A percentile compares a stretch with the other conserved stretches of the same genome.
These are phyloP conservation scores for Liasis olivaceus DNA, from an alignment of 2,797 vertebrate species.

Conservation along the genomic window DNA sequence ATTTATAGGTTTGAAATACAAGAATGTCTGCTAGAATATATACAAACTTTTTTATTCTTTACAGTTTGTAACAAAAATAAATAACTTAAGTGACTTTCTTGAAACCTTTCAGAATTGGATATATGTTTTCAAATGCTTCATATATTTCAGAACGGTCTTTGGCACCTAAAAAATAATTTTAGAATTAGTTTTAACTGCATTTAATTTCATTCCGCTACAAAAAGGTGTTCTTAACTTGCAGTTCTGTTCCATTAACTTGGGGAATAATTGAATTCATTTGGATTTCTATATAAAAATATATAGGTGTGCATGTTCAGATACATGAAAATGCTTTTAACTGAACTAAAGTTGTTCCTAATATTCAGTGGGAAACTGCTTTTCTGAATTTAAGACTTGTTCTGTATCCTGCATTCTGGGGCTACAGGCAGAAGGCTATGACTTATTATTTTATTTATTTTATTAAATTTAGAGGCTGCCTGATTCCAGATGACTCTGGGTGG, in stretches of 20 bases:
- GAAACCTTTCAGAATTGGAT: slow-evolving; percentile 94
- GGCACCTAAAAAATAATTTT: slow-evolving; percentile 78
- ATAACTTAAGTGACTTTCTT: slow-evolving; percentile 78
- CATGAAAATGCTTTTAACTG: not conserved
- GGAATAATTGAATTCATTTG: not conserved
- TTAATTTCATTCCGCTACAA: not conserved
- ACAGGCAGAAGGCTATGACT: not conserved
- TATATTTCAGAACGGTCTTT: slow-evolving; percentile 95
- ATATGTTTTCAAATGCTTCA: slow-evolving; percentile 97
- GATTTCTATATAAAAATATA: not conserved
- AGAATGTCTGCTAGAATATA: not conserved
- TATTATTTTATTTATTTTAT: not conserved
- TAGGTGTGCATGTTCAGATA: not conserved
- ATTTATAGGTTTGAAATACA: not conserved
- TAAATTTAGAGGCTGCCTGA: not conserved
- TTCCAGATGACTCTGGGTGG: not conserved
- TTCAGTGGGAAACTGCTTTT: not conserved
- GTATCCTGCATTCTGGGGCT: not conserved
- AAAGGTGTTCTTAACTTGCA: not conserved
- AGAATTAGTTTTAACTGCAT: not conserved
- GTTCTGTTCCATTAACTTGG: not conserved
- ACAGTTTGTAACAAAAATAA: not conserved
- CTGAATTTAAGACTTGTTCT: not conserved
- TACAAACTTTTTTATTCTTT: not conserved
- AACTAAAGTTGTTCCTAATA: not conserved